Evolutionary conservation across 2,797 vertebrate species (phyloP), one percentile per base, ranked within the genome.

Genomic region (Melanotaenia nigrans): DNA sequence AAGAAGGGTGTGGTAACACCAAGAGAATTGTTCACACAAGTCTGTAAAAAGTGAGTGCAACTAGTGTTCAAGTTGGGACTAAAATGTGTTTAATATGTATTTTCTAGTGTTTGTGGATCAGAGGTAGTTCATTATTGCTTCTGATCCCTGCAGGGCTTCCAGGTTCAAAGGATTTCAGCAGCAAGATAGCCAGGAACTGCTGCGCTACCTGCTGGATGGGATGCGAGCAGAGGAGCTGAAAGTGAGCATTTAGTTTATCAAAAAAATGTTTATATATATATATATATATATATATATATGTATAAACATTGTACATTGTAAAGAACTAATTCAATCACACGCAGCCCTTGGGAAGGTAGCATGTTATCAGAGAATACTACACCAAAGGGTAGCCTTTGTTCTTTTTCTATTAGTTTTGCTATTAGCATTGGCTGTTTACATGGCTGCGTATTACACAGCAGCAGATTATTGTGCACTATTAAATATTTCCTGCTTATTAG

Each of bases 161-260:
- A 93, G 97, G 59, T 99, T 99, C 89, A 97, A 95, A 95, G 97
- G 98, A 35, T 99, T 96, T 77, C 98, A 99, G 85, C 97, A 99
- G 89, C 98, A 99, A 74, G 98, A 99, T 84, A 99, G 98, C 86
- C 98, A 99, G 86, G 98, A 99, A 85, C 92, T 99, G 33, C 95
- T 99, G 79, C 96, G 96, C 36, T 99, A 98, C 78, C 94, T 99
- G 36, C 91, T 99, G 71, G 98, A 99, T 76, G 98, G 97, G 71
- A 98, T 99, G 96, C 95, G 96, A 86, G 93, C 96, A 2, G 98
- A 99, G 82, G 98, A 99, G 87, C 90, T 95, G 60, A 97, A 96
- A 85, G 96, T 94, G 77, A 9, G 75, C 18, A 7, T 66, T 59
- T 7, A 55, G 5, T 30, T 63, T 69, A 58, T 14, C 24, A 69